Evolutionary conservation across 2,113 vertebrate species (phyloP), one percentile per base, ranked within the genome.

Genomic region (Hippocampus mohnikei): DNA sequence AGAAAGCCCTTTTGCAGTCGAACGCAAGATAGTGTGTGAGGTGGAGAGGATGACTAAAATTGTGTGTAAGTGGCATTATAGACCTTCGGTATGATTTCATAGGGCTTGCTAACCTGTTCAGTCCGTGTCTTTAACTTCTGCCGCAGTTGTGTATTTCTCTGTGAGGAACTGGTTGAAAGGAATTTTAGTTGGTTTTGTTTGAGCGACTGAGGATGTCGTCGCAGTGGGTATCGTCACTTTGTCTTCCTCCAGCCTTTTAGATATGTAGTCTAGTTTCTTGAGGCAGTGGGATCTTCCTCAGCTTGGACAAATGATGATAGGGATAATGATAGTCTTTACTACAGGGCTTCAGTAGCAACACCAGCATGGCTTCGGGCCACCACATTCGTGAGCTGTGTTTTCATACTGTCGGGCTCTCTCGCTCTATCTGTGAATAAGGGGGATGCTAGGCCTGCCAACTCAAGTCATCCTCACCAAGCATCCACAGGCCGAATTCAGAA

Each of bases 301-400:
- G 86, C 75, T 82, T 84, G 81, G 78, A 80, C 78, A 83, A 90
- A 87, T 79, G 80, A 85, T 88, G 86, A 85, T 87, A 82, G 72
- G 81, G 81, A 82, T 81, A 84, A 83, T 88, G 87, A 87, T 86
- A 77, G 84, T 82, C 85, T 87, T 81, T 82, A 85, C 88, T 86
- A 80, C 85, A 85, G 82, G 83, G 83, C 78, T 78, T 80, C 68
- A 70, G 73, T n/a, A 74, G 75, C 75, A 82, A 76, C 78, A 86
- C 83, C 85, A 89, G 88, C 90, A 91, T 89, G 88, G 84, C 88
- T 90, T 80, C 89, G 67, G 29, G 81, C 84, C 73, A 71, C 82
- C 71, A 71, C 87, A 89, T 87, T 81, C 85, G 73, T 73, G 78
- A 74, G 66, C 64, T 42, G 56, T 78, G 44, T 66, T 77, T 72